Evolutionary conservation across 2,888 invertebrate genomes (phyloP).

Genomic region (Tipula confusa): DNA sequence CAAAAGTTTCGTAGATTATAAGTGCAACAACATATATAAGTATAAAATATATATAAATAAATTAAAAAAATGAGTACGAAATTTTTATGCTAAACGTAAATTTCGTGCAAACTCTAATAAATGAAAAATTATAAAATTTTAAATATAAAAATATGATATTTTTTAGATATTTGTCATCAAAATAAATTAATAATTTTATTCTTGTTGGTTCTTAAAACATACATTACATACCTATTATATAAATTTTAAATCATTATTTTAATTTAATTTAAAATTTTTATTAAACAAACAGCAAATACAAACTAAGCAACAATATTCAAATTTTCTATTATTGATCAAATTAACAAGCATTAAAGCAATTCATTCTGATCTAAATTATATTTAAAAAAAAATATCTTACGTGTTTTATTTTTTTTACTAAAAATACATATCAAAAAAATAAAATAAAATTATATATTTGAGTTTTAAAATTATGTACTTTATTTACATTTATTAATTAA

Average conservation of each 20-base stretch:
- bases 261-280: background rate
- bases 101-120: background rate
- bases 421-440: conserved; percentile 1
- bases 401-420: background rate
- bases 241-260: background rate
- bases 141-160: background rate
- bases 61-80: background rate
- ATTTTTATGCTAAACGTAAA: background rate
- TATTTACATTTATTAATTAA: background rate
- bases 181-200: conserved; percentile 20
- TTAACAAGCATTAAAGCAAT: background rate
- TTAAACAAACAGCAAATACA: background rate
- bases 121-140: background rate
- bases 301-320: background rate
- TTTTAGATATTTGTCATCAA: conserved; percentile 20
- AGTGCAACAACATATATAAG: conserved; percentile 25
- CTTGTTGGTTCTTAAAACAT: background rate
- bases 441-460: background rate
- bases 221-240: too few species aligned
- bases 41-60: background rate
- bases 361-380: background rate
- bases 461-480: background rate
- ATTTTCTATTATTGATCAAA: background rate
- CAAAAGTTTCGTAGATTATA: background rate
- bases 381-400: background rate